Evolutionary conservation across 2,888 invertebrate species (phyloP).

Genomic region (Drosophila buzzatii): DNA sequence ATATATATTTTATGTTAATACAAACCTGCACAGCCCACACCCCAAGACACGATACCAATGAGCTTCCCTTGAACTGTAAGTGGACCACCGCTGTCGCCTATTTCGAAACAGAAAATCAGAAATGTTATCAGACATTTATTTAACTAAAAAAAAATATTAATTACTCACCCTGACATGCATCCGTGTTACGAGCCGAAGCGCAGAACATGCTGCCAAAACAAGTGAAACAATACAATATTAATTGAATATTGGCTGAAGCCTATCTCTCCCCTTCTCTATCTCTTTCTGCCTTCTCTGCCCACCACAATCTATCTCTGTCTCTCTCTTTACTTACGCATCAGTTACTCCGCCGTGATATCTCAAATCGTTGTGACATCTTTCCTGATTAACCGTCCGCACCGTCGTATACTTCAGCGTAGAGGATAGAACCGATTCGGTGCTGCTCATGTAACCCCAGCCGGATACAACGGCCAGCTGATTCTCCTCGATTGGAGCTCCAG

Average conservation of each 20-base stretch:
- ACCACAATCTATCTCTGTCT: background rate
- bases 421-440: conserved; percentile 70
- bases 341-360: conserved; percentile 77
- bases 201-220: conserved; percentile 81
- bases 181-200: conserved; percentile 79
- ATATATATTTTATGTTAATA: background rate
- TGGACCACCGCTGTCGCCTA: conserved; percentile 82
- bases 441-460: conserved; percentile 83
- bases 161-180: conserved; percentile 82
- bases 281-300: background rate
- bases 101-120: background rate
- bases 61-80: conserved; percentile 73
- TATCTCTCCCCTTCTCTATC: conserved; percentile 6
- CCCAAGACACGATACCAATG: conserved; percentile 83
- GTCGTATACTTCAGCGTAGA: conserved; percentile 76
- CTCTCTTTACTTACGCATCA: conserved; percentile 76
- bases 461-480: conserved; percentile 73
- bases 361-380: conserved; percentile 69
- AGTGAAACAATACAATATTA: conserved; percentile 23
- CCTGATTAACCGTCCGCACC: conserved; percentile 77
- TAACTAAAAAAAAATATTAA: too few relatives aligned
- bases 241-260: conserved; percentile 19
- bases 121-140: conserved; percentile 1
- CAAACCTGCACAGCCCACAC: conserved; percentile 81
- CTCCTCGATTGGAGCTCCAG: conserved; percentile 54